phyloP scores from a whole-genome alignment of 2,888 invertebrate genomes.

The Chymomyza procnemis region DNA sequence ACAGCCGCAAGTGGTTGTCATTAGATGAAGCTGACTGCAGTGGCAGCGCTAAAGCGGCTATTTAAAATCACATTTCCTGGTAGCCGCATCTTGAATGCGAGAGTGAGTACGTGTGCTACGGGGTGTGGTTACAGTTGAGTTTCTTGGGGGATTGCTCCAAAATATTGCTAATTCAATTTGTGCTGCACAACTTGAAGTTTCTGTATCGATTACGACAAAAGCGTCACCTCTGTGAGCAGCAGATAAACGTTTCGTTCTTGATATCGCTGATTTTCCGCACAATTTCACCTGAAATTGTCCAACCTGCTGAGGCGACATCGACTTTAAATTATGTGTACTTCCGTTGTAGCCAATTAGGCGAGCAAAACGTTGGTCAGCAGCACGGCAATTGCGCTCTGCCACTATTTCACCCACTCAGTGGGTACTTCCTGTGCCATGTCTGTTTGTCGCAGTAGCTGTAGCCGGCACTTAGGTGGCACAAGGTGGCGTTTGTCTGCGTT shows the following conservation, averaged over 20 bases:
- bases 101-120: constrained; percentile 64
- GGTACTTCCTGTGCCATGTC: constrained; percentile 44
- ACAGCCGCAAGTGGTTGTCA: constrained; percentile 74
- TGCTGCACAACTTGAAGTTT: not conserved
- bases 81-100: constrained; percentile 22
- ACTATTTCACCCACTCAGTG: not conserved
- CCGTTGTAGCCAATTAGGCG: constrained; percentile 62
- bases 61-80: constrained; percentile 59
- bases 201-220: not conserved
- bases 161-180: no score
- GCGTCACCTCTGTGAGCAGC: not conserved
- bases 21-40: constrained; percentile 47
- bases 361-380: constrained; percentile 35
- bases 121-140: constrained; percentile 60
- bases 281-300: constrained; percentile 55
- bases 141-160: no score
- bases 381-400: not conserved
- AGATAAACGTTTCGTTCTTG: not conserved
- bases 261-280: constrained; percentile 59
- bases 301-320: constrained; percentile 23
- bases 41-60: constrained; percentile 59
- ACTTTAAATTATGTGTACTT: constrained; percentile 60
- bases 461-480: not conserved
- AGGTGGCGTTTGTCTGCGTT: constrained; percentile 16
- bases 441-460: not conserved